Percentiles rank a stretch among this genome's conserved stretches.
These are phyloP conservation scores for Drosophila infuscata DNA, from an alignment of 2,888 invertebrate species.

Conservation along the genomic window DNA sequence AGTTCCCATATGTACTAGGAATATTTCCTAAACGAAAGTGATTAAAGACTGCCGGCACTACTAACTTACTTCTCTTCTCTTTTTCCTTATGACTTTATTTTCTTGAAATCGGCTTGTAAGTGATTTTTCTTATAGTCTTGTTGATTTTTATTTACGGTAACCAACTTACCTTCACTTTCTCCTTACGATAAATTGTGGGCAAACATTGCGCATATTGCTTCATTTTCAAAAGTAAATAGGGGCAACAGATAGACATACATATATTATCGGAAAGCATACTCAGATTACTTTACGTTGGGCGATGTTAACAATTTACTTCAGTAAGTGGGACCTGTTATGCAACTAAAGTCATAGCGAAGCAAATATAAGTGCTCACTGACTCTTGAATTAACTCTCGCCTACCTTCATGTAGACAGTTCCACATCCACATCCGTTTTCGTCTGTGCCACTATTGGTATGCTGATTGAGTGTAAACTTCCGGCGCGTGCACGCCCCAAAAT, in stretches of 20 bases:
- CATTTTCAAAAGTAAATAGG: not conserved
- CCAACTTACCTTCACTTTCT: not conserved
- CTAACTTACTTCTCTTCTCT: too few relatives aligned
- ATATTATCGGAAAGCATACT: not conserved
- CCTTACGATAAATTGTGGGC: not conserved
- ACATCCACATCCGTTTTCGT: slow-evolving; percentile 20
- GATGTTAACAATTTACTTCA: not conserved
- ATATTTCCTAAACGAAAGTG: not conserved
- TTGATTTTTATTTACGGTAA: not conserved
- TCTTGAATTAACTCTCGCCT: slow-evolving; percentile 19
- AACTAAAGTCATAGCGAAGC: not conserved
- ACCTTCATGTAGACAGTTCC: slow-evolving; percentile 6
- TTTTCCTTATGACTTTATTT: not conserved
- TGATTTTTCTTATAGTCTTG: not conserved
- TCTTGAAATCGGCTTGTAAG: not conserved
- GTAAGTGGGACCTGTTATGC: not conserved
- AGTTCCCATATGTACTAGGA: not conserved
- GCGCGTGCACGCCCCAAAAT: slow-evolving; percentile 51
- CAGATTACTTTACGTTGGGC: not conserved
- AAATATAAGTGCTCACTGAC: slow-evolving; percentile 3
- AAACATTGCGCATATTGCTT: not conserved
- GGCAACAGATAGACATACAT: too few relatives aligned
- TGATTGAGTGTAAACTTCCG: slow-evolving; percentile 63
- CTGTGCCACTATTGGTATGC: slow-evolving; percentile 32
- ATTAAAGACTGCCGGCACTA: not conserved